These are phyloP conservation scores for Gallinago paraguaiae DNA, from an alignment of 2,113 vertebrate genomes.

Conservation along the genomic window DNA sequence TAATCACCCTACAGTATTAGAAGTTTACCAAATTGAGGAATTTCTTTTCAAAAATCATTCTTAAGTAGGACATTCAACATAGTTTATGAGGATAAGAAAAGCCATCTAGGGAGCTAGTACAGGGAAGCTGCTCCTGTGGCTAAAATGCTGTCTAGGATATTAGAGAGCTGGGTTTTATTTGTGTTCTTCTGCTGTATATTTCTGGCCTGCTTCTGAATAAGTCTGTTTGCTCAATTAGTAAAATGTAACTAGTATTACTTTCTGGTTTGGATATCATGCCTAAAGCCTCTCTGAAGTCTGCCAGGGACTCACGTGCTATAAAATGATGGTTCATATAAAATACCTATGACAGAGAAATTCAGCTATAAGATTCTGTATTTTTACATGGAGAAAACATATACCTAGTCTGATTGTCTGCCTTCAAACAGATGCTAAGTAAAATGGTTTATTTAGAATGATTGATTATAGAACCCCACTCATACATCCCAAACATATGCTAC, in stretches of 20 bases:
- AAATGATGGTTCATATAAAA: not conserved
- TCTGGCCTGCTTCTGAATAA: not conserved
- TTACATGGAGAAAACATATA: conserved; percentile 9
- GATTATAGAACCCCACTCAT: conserved; percentile 69
- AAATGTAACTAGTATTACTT: not conserved
- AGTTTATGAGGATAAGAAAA: conserved; percentile 7
- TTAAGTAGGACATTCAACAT: not conserved
- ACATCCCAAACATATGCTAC: conserved; percentile 68
- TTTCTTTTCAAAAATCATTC: not conserved
- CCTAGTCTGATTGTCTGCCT: conserved; percentile 15
- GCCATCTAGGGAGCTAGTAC: not conserved
- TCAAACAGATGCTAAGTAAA: conserved; percentile 72
- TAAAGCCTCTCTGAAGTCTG: not conserved
- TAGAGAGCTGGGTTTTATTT: not conserved
- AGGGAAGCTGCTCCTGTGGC: not conserved
- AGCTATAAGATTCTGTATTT: not conserved
- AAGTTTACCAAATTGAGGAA: not conserved
- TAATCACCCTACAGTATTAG: not conserved
- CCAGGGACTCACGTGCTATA: not conserved
- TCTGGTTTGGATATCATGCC: not conserved
- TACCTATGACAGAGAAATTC: not conserved
- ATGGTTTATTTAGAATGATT: conserved; percentile 75
- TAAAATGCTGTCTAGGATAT: not conserved
- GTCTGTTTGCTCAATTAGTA: not conserved
- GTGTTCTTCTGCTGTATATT: not conserved